Evolutionary conservation across 2,797 vertebrate species (phyloP).

Genomic region (Gambelia wislizenii): DNA sequence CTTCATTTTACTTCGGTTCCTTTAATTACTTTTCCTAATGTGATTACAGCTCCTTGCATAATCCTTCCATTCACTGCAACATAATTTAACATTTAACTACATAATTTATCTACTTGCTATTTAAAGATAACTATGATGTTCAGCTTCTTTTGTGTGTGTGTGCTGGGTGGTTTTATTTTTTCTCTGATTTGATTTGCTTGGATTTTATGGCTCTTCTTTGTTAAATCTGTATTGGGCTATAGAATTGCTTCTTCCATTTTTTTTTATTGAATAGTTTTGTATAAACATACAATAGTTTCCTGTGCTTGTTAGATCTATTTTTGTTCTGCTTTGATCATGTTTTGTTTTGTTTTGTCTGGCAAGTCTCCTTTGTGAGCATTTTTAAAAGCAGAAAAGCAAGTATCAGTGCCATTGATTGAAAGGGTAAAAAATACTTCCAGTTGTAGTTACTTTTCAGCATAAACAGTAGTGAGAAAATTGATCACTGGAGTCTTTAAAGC

Average conservation of each 20-base stretch:
- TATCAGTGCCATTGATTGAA: neutral
- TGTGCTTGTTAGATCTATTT: neutral
- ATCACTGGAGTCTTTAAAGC: neutral
- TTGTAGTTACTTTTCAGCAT: neutral
- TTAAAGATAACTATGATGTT: slow-evolving; percentile 21
- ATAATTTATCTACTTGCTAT: neutral
- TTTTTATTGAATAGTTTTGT: slow-evolving; percentile 8
- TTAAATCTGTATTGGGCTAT: neutral
- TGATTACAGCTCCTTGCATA: neutral
- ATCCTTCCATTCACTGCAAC: neutral
- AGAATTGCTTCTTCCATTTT: neutral
- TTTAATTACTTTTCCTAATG: slow-evolving; percentile 16
- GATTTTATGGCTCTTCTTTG: neutral
- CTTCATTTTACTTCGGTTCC: neutral
- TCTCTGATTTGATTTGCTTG: neutral
- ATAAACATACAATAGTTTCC: neutral
- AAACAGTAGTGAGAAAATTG: neutral
- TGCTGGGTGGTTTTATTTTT: neutral
- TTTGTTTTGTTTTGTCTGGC: neutral
- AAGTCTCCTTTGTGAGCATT: neutral
- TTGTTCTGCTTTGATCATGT: neutral
- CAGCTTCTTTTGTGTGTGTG: neutral
- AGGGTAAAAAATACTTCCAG: neutral
- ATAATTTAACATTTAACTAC: neutral
- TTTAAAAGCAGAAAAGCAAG: neutral